These are phyloP conservation scores for Oscheius sp. DNA, from an alignment of 2,888 invertebrate species.

Conservation along the genomic window DNA sequence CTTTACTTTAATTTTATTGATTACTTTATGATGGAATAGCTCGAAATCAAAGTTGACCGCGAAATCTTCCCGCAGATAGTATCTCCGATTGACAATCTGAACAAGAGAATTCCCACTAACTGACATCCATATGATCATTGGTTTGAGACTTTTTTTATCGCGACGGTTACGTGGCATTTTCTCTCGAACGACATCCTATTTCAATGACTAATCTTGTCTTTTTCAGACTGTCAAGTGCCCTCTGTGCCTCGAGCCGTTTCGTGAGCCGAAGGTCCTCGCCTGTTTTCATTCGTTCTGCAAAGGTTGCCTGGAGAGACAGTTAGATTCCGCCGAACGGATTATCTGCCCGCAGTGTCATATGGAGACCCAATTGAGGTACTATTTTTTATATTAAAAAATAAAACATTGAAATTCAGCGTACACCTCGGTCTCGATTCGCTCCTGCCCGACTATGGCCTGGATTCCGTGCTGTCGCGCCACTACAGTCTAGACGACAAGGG, in stretches of 20 bases:
- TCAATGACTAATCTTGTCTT: neutral
- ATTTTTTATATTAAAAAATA: slow-evolving; percentile 68
- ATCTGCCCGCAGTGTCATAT: slow-evolving; percentile 81
- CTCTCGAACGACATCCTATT: neutral
- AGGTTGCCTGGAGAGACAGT: slow-evolving; percentile 82
- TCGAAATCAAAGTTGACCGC: neutral
- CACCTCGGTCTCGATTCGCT: slow-evolving; percentile 79
- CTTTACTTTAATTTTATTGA: neutral
- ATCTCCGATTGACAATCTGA: neutral
- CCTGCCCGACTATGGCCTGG: slow-evolving; percentile 78
- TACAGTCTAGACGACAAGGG: slow-evolving; percentile 41
- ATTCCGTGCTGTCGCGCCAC: slow-evolving; percentile 58
- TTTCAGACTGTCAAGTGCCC: slow-evolving; percentile 63
- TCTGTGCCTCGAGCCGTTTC: slow-evolving; percentile 79
- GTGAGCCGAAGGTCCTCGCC: slow-evolving; percentile 83
- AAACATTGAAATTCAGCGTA: slow-evolving; percentile 38
- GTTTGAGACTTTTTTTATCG: no score
- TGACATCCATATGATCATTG: no score
- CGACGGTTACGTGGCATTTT: no score
- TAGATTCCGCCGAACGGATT: slow-evolving; percentile 75
- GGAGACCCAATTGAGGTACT: slow-evolving; percentile 75
- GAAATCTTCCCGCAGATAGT: slow-evolving; percentile 4
- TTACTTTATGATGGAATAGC: no score
- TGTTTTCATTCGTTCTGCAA: slow-evolving; percentile 89
- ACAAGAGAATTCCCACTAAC: no score